A percentile compares a stretch with the other conserved stretches of the same genome.
phyloP scores from a whole-genome alignment of 2,113 vertebrate species.

The Cervus canadensis region DNA sequence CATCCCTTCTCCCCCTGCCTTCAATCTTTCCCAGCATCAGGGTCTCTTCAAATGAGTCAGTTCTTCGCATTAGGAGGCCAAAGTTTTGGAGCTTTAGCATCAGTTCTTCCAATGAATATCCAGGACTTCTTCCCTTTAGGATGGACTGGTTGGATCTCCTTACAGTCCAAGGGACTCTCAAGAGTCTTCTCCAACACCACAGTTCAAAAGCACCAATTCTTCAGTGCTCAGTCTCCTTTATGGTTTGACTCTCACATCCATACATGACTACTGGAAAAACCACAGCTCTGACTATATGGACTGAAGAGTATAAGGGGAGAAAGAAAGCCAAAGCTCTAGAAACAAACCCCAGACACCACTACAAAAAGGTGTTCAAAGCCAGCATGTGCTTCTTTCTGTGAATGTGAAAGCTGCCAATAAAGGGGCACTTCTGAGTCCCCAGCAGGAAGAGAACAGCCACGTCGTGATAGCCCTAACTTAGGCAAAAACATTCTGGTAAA shows the following conservation, averaged over 20 bases:
- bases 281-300: not conserved
- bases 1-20: not conserved
- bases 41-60: not conserved
- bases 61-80: not conserved
- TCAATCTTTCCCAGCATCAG: not conserved
- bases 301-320: not conserved
- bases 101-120: not conserved
- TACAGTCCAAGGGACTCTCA: not conserved
- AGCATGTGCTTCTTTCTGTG: rapidly evolving
- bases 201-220: not conserved
- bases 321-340: no score
- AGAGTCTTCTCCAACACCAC: not conserved
- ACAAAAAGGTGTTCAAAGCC: rapidly evolving
- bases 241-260: not conserved
- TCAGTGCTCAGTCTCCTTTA: not conserved
- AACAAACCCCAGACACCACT: not conserved
- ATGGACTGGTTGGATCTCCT: not conserved
- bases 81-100: not conserved
- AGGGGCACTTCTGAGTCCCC: not conserved
- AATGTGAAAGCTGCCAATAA: no score
- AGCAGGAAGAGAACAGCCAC: not conserved
- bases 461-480: rapidly evolving
- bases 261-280: not conserved
- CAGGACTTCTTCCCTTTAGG: not conserved
- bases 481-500: not conserved